A percentile compares a stretch with the other conserved stretches of the same genome.
phyloP scores from a whole-genome alignment of 1,140 invertebrate genomes.

The Lasioglossum albipes region DNA sequence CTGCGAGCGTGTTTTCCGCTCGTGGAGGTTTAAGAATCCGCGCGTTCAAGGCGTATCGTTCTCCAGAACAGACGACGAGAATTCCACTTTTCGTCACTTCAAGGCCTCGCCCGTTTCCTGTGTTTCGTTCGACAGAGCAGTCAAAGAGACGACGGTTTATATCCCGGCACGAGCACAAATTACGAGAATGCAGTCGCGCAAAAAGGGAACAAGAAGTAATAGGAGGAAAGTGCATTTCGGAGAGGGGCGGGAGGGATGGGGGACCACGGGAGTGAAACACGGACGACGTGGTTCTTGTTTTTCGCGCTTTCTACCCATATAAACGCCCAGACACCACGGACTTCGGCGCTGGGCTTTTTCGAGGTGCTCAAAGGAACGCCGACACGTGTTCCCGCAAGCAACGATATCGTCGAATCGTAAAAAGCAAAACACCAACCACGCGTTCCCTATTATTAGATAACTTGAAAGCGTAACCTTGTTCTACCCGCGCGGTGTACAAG shows the following conservation, averaged over 20 bases:
- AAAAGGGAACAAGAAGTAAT: conserved; percentile 27
- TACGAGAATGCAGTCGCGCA: conserved; percentile 43
- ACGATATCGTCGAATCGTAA: conserved; percentile 24
- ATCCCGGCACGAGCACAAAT: conserved; percentile 27
- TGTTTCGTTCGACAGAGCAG: conserved; percentile 21
- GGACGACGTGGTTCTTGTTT: conserved; percentile 5
- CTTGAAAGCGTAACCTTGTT: too few relatives aligned
- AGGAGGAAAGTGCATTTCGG: conserved; percentile 25
- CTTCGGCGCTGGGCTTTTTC: neutral
- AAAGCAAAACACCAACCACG: neutral
- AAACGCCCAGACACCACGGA: conserved; percentile 4
- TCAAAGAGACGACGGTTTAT: conserved; percentile 46
- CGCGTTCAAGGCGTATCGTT: neutral
- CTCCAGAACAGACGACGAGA: neutral
- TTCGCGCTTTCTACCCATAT: conserved; percentile 10
- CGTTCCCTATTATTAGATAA: conserved; percentile 15
- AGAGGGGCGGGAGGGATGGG: neutral
- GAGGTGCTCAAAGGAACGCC: conserved; percentile 13
- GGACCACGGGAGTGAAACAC: neutral
- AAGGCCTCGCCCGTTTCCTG: conserved; percentile 13
- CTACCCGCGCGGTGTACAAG: too few relatives aligned
- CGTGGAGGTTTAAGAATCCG: conserved; percentile 10
- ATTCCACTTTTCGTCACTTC: conserved; percentile 31
- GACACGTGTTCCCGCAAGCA: conserved; percentile 8
- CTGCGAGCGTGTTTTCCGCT: conserved; percentile 7